Percentiles rank a stretch among this genome's conserved stretches.
Evolutionary conservation across 2,113 vertebrate genomes (phyloP).

Genomic region (Salvelinus namaycush): DNA sequence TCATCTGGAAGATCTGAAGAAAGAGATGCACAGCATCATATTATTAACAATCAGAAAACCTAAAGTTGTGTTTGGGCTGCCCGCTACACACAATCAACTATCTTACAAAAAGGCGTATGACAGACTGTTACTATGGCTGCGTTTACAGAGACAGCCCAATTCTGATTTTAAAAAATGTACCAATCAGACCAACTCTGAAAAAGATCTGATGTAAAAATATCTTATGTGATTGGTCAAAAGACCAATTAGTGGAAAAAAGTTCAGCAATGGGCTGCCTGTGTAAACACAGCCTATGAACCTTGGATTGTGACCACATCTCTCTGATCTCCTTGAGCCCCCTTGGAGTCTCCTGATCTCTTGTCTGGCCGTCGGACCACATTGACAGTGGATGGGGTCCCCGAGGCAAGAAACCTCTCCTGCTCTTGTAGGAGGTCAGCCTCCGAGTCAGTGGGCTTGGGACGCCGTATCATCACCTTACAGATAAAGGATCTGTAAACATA

Average conservation of each 20-base stretch:
- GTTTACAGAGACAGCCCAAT: too few species aligned
- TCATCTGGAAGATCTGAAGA: conserved; percentile 83
- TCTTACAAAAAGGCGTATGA: background rate
- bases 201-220: too few species aligned
- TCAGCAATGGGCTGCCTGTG: background rate
- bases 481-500: background rate
- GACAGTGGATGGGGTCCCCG: conserved; percentile 78
- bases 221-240: too few species aligned
- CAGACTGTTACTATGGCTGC: too few species aligned
- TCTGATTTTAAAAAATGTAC: too few species aligned
- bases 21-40: background rate
- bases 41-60: background rate
- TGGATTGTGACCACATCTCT: conserved; percentile 87
- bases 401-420: conserved; percentile 84
- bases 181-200: too few species aligned
- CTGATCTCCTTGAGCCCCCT: conserved; percentile 18
- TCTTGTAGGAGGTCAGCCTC: conserved; percentile 89
- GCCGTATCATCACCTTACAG: conserved; percentile 79
- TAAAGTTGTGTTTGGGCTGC: background rate
- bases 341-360: conserved; percentile 67
- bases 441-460: conserved; percentile 88
- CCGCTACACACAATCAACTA: background rate
- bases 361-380: conserved; percentile 83
- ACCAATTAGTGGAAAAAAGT: background rate
- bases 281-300: conserved; percentile 60